A percentile compares a stretch with the other conserved stretches of the same genome.
These are phyloP conservation scores for Ambastaia sidthimunki DNA, from an alignment of 2,797 vertebrate species.

Conservation along the genomic window DNA sequence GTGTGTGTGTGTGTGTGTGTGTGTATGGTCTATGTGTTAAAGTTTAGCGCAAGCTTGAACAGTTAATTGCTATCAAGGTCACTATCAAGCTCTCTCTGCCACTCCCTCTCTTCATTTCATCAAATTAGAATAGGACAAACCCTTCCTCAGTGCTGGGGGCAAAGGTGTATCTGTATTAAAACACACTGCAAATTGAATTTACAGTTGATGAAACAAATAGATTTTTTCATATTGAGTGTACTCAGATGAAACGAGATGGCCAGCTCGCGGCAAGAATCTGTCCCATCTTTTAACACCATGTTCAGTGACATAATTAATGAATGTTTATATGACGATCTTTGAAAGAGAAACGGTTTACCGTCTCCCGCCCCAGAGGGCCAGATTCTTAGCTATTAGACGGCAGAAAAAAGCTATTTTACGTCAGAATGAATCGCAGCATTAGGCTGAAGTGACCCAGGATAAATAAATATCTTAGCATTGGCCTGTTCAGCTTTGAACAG, in stretches of 20 bases:
- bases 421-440: slow-evolving; percentile 21
- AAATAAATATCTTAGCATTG: slow-evolving; percentile 11
- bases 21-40: background rate
- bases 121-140: slow-evolving; percentile 65
- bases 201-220: slow-evolving; percentile 84
- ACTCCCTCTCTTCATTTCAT: slow-evolving; percentile 72
- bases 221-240: slow-evolving; percentile 73
- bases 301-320: slow-evolving; percentile 77
- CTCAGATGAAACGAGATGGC: slow-evolving; percentile 73
- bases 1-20: too few relatives aligned
- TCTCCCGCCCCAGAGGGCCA: slow-evolving; percentile 24
- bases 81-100: slow-evolving; percentile 64
- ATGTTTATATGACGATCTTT: slow-evolving; percentile 67
- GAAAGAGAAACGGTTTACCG: slow-evolving; percentile 24
- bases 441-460: slow-evolving; percentile 22
- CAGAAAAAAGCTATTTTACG: slow-evolving; percentile 36
- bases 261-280: slow-evolving; percentile 78
- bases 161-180: slow-evolving; percentile 81
- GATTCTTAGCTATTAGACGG: slow-evolving; percentile 28
- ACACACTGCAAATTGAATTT: slow-evolving; percentile 81
- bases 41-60: slow-evolving; percentile 21
- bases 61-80: slow-evolving; percentile 55
- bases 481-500: background rate
- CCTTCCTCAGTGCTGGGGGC: slow-evolving; percentile 76
- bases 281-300: slow-evolving; percentile 74